These are phyloP conservation scores for Odocoileus hemionus DNA, from an alignment of 2,113 vertebrate genomes.

Conservation along the genomic window DNA sequence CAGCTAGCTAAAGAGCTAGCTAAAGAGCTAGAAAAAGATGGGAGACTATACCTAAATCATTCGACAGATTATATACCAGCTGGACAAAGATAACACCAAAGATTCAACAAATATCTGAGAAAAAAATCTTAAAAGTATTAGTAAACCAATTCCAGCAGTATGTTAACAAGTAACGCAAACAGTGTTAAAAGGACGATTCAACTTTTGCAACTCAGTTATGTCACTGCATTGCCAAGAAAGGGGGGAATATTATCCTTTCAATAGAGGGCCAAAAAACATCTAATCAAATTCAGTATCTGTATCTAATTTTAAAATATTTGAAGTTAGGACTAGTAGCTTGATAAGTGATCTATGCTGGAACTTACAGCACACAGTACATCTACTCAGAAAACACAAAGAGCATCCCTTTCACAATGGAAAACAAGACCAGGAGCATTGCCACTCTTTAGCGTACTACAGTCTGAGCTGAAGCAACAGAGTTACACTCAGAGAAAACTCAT, in stretches of 20 bases:
- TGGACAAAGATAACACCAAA: not conserved
- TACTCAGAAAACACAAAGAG: slow-evolving; percentile 18
- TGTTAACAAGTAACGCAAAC: not conserved
- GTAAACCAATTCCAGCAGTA: not conserved
- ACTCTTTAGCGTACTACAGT: not conserved
- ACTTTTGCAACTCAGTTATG: not conserved
- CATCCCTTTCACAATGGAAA: slow-evolving; percentile 9
- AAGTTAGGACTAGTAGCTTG: not conserved
- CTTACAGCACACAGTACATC: not conserved
- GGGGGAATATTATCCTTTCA: not conserved
- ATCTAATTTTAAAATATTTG: not conserved
- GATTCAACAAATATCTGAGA: not conserved
- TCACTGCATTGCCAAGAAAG: not conserved
- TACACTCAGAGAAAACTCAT: not conserved
- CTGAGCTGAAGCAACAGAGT: not conserved
- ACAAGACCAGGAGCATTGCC: not conserved
- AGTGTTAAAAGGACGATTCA: not conserved
- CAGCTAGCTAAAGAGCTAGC: not conserved
- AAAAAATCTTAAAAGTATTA: not conserved
- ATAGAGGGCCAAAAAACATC: not conserved
- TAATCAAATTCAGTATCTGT: not conserved
- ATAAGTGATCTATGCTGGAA: not conserved
- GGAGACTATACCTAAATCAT: not conserved
- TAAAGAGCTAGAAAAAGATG: not conserved
- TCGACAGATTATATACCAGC: not conserved